Conservation (phyloP, 2,797 vertebrate species). For the Salmo trutta region DNA sequence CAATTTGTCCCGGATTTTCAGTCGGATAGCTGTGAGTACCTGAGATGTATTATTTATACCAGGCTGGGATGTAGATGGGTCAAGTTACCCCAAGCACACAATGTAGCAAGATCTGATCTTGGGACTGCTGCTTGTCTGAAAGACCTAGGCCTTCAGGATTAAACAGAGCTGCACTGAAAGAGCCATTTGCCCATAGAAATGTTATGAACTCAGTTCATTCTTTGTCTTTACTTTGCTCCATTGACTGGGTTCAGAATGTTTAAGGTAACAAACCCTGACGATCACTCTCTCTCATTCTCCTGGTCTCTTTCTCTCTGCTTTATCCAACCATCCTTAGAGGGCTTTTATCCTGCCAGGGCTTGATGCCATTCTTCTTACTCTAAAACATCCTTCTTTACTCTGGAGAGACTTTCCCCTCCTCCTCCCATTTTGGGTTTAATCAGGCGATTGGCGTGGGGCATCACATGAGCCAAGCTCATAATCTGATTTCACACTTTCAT, state of each 20-base stretch:
- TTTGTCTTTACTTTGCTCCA: neutral
- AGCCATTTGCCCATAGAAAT: neutral
- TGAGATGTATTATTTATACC: slow-evolving; percentile 44
- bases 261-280: neutral
- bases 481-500: slow-evolving; percentile 78
- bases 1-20: slow-evolving; percentile 97
- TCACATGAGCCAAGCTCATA: slow-evolving; percentile 76
- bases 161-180: neutral
- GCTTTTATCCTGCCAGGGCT: neutral
- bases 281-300: neutral
- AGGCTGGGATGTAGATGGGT: neutral
- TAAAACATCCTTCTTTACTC: slow-evolving; percentile 16
- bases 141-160: neutral
- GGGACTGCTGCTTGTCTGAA: neutral
- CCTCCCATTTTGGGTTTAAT: slow-evolving; percentile 69
- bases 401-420: slow-evolving; percentile 29
- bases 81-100: neutral
- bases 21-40: slow-evolving; percentile 92
- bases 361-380: slow-evolving; percentile 10
- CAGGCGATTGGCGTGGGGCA: slow-evolving; percentile 70
- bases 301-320: neutral
- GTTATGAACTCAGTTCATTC: neutral
- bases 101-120: neutral
- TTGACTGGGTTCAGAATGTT: neutral
- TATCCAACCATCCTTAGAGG: neutral